Evolutionary conservation across 2,888 invertebrate genomes (phyloP), one percentile per base, ranked within the genome.

Genomic region (Drosophila maculinotata): DNA sequence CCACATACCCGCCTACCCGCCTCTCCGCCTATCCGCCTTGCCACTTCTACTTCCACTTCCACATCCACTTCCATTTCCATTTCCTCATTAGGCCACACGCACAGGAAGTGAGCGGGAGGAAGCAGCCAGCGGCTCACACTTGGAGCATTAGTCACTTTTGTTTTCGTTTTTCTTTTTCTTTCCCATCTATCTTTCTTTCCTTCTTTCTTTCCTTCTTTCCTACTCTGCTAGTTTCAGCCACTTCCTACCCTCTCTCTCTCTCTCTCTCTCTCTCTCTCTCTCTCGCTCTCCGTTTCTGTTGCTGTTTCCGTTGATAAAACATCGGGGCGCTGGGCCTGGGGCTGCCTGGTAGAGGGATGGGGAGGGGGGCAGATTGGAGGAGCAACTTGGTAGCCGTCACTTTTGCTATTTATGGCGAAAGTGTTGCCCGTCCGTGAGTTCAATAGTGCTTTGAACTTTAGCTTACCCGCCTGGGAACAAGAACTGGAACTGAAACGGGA

Each of bases 361-460:
- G n/a, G 9, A 7, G 33, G 9, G 6, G 25, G 6, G 17, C 39
- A 35, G 30, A 4, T 10, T 26, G 14, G 39, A 30, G 17, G 14
- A 41, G 25, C 33, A n/a, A 17, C 47, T 68, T 74, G 51, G 45
- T 31, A 38, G 48, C 73, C 78, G 68, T 70, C 70, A 67, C 66
- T 76, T 75, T 75, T 66, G 85, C 81, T 81, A 85, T 81, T 81
- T 85, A 86, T 86, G 84, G 81, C 86, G 79, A 83, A 83, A 83
- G 83, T 83, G 84, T 81, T 84, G 82, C 69, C 60, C 57, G 44
- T 26, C 39, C 59, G 12, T 45, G 82, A 85, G 86, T 86, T 86
- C 86, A 86, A 86, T 80, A 86, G 83, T 86, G 86, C 83, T 83
- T 81, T 83, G 83, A 83, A 86, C 83, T 83, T 80, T 83, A 71